Base-by-base conservation (phyloP, 2,113 vertebrate genomes). In the Percina caprodes region DNA sequence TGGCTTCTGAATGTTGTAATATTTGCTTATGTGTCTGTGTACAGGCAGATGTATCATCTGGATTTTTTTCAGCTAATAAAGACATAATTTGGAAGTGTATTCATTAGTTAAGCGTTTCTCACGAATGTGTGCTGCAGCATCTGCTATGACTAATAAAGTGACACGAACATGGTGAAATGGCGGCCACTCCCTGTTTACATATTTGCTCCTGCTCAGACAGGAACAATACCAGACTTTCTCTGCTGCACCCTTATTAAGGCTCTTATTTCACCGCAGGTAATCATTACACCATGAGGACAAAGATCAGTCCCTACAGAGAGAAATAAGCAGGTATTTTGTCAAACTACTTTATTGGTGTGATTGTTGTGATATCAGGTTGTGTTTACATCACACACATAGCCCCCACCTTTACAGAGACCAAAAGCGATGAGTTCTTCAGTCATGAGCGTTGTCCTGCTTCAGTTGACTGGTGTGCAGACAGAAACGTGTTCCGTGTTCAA, bases 201-300 rank as follows among this genome's bases (percentile, higher is more conserved):
- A 93, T 89, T 93, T 93, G 82, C 61, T 88, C 92, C 87, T 94
- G 93, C 79, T 92, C 89, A 86, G 77, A 90, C 87, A 90, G 71
- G 93, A 91, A 86, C 72, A 75, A 81, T 54, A 79, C 63, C 54
- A 75, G 60, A 62, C 80, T 23, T 80, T 80, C 76, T 77, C 82
- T 74, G 66, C 80, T 89, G 71, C 84, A 48, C 89, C 83, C 80
- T 66, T 73, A 16, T 68, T 70, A 70, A 65, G 68, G 2, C 71
- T 79, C 35, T 26, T 19, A 63, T 51, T 66, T 76, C 16, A 30
- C 26, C 30, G 21, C 39, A 61, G 74, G 62, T 67, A 14, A 80
- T 61, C 30, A 61, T 83, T 33, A 60, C 30, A 52, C n/a, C 26
- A 49, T 6, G 7, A 66, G 24, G 56, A 84, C 62, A 81, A 13